phyloP scores from a whole-genome alignment of 2,113 vertebrate genomes.

The Machaerirhynchus nigripectus region DNA sequence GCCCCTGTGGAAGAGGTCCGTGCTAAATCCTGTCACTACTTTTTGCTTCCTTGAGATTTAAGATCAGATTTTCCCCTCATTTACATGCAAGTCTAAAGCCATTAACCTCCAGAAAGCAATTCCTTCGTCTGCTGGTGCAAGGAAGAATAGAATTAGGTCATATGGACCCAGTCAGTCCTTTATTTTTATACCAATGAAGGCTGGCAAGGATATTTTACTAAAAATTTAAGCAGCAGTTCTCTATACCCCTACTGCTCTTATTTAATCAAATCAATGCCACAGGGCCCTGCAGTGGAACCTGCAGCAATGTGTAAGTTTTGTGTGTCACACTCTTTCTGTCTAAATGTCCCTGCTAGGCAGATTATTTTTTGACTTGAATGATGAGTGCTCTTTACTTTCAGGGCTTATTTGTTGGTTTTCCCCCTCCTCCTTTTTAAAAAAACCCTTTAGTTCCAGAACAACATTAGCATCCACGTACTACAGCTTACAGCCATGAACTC shows the following conservation, averaged over 20 bases:
- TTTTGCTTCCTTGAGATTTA: slow-evolving; percentile 15
- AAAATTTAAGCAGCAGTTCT: slow-evolving; percentile 2
- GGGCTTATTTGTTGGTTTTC: background rate
- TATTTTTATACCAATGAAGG: background rate
- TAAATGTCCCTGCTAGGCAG: background rate
- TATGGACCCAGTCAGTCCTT: background rate
- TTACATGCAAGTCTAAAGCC: slow-evolving; percentile 38
- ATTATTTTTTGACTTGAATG: background rate
- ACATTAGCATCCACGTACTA: fast-evolving
- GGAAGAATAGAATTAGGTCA: slow-evolving; percentile 9
- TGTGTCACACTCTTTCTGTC: background rate
- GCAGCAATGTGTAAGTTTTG: background rate
- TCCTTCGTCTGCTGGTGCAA: background rate
- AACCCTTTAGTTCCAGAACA: background rate
- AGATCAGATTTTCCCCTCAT: slow-evolving; percentile 25
- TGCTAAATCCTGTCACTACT: slow-evolving; percentile 12
- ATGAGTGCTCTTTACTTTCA: background rate
- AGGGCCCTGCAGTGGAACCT: background rate
- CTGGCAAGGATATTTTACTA: background rate
- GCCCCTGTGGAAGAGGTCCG: background rate
- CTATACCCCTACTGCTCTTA: background rate
- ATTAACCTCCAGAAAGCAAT: slow-evolving; percentile 40
- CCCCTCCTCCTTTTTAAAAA: background rate
- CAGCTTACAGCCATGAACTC: background rate
- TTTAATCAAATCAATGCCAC: background rate